Evolutionary conservation across 2,797 vertebrate genomes (phyloP), one percentile per base, ranked within the genome.

Genomic region (Cygnus olor): DNA sequence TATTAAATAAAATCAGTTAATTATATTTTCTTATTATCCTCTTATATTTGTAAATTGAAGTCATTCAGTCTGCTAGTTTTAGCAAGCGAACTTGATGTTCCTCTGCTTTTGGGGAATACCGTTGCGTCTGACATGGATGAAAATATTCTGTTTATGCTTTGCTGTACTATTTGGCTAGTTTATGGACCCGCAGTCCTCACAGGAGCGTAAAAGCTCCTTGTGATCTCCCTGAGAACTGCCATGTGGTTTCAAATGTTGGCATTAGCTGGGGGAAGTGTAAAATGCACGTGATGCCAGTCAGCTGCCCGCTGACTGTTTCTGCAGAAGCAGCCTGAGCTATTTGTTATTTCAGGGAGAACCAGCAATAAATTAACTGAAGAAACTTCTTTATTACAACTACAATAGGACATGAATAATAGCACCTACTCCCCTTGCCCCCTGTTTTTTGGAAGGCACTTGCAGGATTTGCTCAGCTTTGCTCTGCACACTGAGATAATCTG

Each of bases 351-450:
- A 45, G 53, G 32, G 42, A 69, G 57, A 91, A 70, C 17, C 30
- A 32, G 78, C 58, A 86, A 89, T 93, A 89, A 89, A 91, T 89
- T 83, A 71, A 57, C 72, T 25, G 78, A 18, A 88, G 53, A 91
- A 70, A 32, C 56, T 65, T 63, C 60, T 77, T 89, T 77, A 54
- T 91, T 89, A 45, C 64, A 80, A 30, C n/a, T 54, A 53, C 56
- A 87, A 54, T 51, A 83, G 70, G 82, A 77, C 60, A 56, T 45
- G 40, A 34, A 44, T 56, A 80, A 80, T 44, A 80, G 60, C 54
- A 56, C 47, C 82, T 51, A 22, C 14, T 40, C 15, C 21, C 12
- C 9, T 19, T 11, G 19, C 17, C n/a, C 58, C 14, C 53, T 34
- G 32, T 28, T 19, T 64, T 34, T 72, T 64, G 14, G 45, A 84